Evolutionary conservation across 1,140 invertebrate species (phyloP).

Genomic region (Magallana angulata): DNA sequence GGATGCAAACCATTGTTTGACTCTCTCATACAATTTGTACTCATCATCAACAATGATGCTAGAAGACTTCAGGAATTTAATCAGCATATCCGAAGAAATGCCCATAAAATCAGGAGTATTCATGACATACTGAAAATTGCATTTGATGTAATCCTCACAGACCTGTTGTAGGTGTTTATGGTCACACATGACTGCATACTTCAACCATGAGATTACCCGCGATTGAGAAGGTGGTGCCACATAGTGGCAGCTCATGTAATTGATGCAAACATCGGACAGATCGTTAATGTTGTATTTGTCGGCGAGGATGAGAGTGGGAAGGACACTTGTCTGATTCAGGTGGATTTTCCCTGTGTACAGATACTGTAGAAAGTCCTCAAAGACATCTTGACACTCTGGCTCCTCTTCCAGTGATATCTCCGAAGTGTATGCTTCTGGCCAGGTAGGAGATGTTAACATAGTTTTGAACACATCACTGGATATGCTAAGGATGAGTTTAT

Average conservation of each 20-base stretch:
- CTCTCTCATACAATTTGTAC: conserved; percentile 88
- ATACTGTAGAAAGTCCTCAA: conserved; percentile 93
- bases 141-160: conserved; percentile 92
- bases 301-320: conserved; percentile 91
- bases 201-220: conserved; percentile 92
- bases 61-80: conserved; percentile 88
- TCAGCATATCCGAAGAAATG: conserved; percentile 90
- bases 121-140: conserved; percentile 93
- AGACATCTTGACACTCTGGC: conserved; percentile 89
- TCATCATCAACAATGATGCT: conserved; percentile 95
- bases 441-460: conserved; percentile 96
- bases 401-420: conserved; percentile 91
- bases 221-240: conserved; percentile 89
- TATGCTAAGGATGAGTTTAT: conserved; percentile 94
- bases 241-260: conserved; percentile 93
- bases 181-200: conserved; percentile 91
- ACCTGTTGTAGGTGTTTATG: conserved; percentile 88
- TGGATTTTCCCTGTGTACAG: conserved; percentile 95
- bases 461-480: conserved; percentile 98
- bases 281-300: conserved; percentile 98
- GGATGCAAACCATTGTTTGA: conserved; percentile 81
- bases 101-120: conserved; percentile 89
- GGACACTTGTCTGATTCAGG: conserved; percentile 89
- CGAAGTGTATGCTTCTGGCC: conserved; percentile 93
- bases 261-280: conserved; percentile 88